Evolutionary conservation across 2,888 invertebrate species (phyloP).

Genomic region (Eutolmus rufibarbis): DNA sequence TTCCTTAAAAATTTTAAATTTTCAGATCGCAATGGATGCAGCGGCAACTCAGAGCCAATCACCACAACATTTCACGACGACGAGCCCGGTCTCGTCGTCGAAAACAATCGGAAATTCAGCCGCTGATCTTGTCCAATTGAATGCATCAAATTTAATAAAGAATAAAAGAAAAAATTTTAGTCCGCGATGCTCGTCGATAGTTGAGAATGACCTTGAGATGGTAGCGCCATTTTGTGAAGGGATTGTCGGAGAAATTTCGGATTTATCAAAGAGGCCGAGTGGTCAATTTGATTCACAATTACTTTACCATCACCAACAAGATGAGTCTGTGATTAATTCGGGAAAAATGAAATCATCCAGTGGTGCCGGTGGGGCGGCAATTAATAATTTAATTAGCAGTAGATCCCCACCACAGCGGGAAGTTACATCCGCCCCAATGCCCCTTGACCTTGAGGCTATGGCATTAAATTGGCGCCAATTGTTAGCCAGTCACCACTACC

Average conservation of each 20-base stretch:
- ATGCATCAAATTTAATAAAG: constrained; percentile 29
- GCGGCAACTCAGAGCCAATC: constrained; percentile 24
- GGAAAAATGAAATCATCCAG: not conserved
- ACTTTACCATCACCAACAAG: not conserved
- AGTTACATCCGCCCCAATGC: not conserved
- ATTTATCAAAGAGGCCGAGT: not conserved
- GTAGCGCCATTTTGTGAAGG: not conserved
- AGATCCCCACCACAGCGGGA: not conserved
- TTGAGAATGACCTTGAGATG: not conserved
- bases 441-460: not conserved
- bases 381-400: not conserved
- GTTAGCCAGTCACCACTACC: not conserved
- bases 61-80: not conserved
- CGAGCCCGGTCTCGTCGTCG: not conserved
- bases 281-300: not conserved
- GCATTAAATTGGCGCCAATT: constrained; percentile 16
- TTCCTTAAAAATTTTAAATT: not conserved
- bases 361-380: not conserved
- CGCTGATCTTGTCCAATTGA: constrained; percentile 2
- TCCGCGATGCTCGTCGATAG: constrained; percentile 40
- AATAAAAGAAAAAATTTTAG: constrained; percentile 46
- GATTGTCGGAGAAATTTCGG: not conserved
- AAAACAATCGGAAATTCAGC: not conserved
- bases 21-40: constrained; percentile 17
- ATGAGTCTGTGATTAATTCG: not conserved